Conservation (phyloP, 2,888 invertebrate genomes). For the Rotaria macrura region DNA sequence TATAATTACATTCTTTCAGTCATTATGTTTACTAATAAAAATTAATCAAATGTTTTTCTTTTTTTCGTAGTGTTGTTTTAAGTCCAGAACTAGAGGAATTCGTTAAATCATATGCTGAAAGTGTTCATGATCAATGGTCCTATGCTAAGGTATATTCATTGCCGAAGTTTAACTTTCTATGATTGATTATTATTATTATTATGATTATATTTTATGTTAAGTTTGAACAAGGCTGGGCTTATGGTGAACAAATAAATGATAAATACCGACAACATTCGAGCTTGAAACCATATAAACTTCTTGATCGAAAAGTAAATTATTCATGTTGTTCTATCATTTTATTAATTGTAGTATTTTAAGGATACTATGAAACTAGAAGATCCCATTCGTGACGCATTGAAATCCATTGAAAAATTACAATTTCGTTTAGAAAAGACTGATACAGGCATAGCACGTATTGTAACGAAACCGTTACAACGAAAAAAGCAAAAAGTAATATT, state of each 20-base stretch:
- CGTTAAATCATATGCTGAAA: constrained; percentile 20
- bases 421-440: constrained; percentile 66
- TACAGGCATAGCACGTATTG: not conserved
- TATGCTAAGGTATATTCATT: not conserved
- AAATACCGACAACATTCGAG: constrained; percentile 78
- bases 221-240: constrained; percentile 78
- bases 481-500: constrained; percentile 24
- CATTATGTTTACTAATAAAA: too few relatives aligned
- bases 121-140: constrained; percentile 32
- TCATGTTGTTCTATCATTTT: not conserved
- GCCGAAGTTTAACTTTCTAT: not conserved
- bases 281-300: constrained; percentile 79
- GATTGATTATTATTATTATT: too few relatives aligned
- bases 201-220: not conserved
- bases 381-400: constrained; percentile 63
- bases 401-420: constrained; percentile 85
- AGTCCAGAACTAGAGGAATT: constrained; percentile 25
- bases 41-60: not conserved
- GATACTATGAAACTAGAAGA: constrained; percentile 89
- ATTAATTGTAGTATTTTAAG: constrained; percentile 50
- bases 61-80: constrained; percentile 22
- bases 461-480: constrained; percentile 14
- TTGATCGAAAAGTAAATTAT: constrained; percentile 72
- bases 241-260: constrained; percentile 79
- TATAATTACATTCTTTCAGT: too few relatives aligned